Evolutionary conservation across 2,113 vertebrate genomes (phyloP).

Genomic region (Tragelaphus strepsiceros): DNA sequence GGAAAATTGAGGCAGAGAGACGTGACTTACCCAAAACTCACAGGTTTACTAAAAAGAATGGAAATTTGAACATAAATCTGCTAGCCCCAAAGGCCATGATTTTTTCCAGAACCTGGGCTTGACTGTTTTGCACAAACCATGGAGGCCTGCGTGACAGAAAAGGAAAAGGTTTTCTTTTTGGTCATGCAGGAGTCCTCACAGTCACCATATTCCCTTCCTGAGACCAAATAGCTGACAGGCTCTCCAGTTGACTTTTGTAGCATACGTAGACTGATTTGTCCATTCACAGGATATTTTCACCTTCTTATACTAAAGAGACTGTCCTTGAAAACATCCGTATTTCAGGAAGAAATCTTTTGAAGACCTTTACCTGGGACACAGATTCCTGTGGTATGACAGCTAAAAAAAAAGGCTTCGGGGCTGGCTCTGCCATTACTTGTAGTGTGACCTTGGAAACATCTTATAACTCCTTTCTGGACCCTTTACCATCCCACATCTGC

Average conservation of each 20-base stretch:
- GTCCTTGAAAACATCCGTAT: slow-evolving; percentile 1
- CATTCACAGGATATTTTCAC: neutral
- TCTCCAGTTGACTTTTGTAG: neutral
- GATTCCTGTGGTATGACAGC: neutral
- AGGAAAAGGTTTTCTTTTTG: slow-evolving; percentile 18
- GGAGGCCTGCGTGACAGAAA: neutral
- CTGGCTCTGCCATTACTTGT: neutral
- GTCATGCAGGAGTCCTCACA: neutral
- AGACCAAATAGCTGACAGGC: neutral
- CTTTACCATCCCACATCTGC: neutral
- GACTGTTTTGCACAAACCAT: slow-evolving; percentile 14
- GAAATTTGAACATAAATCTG: neutral
- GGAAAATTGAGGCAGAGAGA: slow-evolving; percentile 5
- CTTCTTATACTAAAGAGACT: neutral
- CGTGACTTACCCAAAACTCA: neutral
- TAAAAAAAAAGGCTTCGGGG: neutral
- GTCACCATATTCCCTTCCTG: neutral
- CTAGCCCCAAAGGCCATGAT: neutral
- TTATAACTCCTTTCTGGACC: neutral
- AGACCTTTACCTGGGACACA: slow-evolving; percentile 13
- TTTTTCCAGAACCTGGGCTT: slow-evolving; percentile 35
- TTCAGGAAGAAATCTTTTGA: neutral
- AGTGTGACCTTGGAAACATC: neutral
- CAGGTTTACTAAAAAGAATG: neutral
- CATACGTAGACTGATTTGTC: neutral